These are phyloP conservation scores for Halcyon smyrnensis DNA, from an alignment of 2,797 vertebrate species.

Conservation along the genomic window DNA sequence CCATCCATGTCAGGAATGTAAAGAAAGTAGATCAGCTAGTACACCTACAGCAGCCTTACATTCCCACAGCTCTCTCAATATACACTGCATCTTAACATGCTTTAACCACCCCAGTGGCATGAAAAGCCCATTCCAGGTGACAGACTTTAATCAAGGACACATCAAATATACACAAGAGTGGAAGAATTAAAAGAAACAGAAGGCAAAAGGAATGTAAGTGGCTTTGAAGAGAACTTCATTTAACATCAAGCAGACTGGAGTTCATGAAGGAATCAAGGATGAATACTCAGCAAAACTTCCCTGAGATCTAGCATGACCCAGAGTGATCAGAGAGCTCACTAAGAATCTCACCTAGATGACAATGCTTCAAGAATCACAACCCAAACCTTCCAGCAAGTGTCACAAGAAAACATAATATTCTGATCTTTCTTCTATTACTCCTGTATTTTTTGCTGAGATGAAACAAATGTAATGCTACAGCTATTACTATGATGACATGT, in stretches of 20 bases:
- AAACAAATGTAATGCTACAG: constrained; percentile 75
- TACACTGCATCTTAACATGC: background rate
- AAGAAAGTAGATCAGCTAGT: background rate
- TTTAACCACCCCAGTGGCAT: background rate
- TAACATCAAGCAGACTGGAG: background rate
- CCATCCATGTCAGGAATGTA: background rate
- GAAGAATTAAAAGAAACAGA: background rate
- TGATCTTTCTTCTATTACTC: constrained; percentile 71
- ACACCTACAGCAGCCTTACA: background rate
- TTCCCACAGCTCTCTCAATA: background rate
- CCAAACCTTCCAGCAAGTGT: constrained; percentile 3
- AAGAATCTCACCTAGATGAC: background rate
- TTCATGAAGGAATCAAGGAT: background rate
- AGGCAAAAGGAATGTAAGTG: background rate
- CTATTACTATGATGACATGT: constrained; percentile 78
- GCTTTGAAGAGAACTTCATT: background rate
- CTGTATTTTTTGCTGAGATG: constrained; percentile 72
- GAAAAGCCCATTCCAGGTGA: background rate
- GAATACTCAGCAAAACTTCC: background rate
- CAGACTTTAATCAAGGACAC: background rate
- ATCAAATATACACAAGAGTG: background rate
- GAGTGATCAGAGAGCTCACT: background rate
- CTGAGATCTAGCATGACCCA: background rate
- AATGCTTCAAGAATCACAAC: background rate
- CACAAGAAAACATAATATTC: constrained; percentile 58